These are phyloP conservation scores for Heliocidaris tuberculata DNA, from an alignment of 35 echinoderm and acorn worm species.

Conservation along the genomic window DNA sequence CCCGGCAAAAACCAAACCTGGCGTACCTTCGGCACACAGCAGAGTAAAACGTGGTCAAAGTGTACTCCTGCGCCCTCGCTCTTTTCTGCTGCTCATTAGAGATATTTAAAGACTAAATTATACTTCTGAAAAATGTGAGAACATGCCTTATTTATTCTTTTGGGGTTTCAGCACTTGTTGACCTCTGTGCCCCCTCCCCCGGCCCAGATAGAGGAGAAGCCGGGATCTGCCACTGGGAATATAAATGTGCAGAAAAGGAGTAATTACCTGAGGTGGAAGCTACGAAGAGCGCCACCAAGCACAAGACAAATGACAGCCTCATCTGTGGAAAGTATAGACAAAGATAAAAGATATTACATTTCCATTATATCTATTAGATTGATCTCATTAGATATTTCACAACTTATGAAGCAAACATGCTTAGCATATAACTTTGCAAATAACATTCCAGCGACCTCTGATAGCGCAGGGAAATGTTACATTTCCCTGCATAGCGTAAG, in stretches of 20 bases:
- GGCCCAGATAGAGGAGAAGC: not conserved
- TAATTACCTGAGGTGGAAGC: not conserved
- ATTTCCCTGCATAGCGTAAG: too few relatives aligned
- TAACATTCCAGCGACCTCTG: too few relatives aligned
- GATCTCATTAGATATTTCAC: too few relatives aligned
- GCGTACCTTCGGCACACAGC: not conserved
- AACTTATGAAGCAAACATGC: too few relatives aligned
- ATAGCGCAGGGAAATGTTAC: too few relatives aligned
- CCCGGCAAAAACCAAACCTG: too few relatives aligned
- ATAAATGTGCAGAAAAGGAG: not conserved
- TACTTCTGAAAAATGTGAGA: too few relatives aligned
- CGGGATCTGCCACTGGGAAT: not conserved
- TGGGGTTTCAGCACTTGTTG: not conserved
- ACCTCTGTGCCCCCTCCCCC: too few relatives aligned
- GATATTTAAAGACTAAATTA: not conserved
- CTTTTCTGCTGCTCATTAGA: not conserved
- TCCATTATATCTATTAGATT: too few relatives aligned
- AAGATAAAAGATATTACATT: too few relatives aligned
- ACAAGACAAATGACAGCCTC: not conserved
- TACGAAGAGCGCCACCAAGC: not conserved
- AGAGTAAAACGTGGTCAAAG: not conserved
- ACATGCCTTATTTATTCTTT: not conserved
- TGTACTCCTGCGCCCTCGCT: too few relatives aligned
- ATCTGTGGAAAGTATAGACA: not conserved
- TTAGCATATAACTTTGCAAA: too few relatives aligned